phyloP scores from a whole-genome alignment of 53 echinoderm and acorn worm species.

The Temnopleurus reevesii region DNA sequence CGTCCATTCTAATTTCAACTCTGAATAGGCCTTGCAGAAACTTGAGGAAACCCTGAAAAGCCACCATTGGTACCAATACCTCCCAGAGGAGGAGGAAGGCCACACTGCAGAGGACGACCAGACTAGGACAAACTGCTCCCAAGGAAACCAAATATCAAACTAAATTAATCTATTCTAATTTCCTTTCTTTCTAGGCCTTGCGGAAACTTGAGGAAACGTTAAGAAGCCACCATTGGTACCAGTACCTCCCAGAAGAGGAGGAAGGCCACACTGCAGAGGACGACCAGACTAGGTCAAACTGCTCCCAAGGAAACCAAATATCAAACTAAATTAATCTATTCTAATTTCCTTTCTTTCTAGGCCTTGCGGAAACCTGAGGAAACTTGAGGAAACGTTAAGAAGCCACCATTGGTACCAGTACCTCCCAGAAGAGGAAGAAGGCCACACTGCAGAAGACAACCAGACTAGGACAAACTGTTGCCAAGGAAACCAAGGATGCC shows the following conservation, averaged over 20 bases:
- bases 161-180: neutral
- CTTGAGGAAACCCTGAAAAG: slow-evolving; percentile 55
- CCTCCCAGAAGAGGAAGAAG: slow-evolving; percentile 1
- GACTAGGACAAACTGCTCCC: slow-evolving; percentile 34
- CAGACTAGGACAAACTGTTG: slow-evolving; percentile 42
- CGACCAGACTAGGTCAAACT: slow-evolving; percentile 38
- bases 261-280: neutral
- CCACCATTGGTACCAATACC: slow-evolving; percentile 62
- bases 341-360: neutral
- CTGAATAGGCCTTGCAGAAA: slow-evolving; percentile 55
- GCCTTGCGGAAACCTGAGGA: slow-evolving; percentile 58
- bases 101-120: slow-evolving; percentile 19
- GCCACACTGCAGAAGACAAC: neutral
- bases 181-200: slow-evolving; percentile 14
- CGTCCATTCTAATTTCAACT: too few species aligned
- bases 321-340: too few species aligned
- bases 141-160: too few species aligned
- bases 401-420: slow-evolving; percentile 62
- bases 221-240: slow-evolving; percentile 61
- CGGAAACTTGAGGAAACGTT: slow-evolving; percentile 62
- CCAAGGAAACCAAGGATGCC: slow-evolving; percentile 43
- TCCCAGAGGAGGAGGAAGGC: slow-evolving; percentile 8
- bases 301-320: slow-evolving; percentile 33
- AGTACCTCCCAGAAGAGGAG: slow-evolving; percentile 17
- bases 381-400: slow-evolving; percentile 59